Percentiles rank a stretch among this genome's conserved stretches.
These are phyloP conservation scores for Octomys mimax DNA, from an alignment of 2,797 vertebrate genomes.

Conservation along the genomic window DNA sequence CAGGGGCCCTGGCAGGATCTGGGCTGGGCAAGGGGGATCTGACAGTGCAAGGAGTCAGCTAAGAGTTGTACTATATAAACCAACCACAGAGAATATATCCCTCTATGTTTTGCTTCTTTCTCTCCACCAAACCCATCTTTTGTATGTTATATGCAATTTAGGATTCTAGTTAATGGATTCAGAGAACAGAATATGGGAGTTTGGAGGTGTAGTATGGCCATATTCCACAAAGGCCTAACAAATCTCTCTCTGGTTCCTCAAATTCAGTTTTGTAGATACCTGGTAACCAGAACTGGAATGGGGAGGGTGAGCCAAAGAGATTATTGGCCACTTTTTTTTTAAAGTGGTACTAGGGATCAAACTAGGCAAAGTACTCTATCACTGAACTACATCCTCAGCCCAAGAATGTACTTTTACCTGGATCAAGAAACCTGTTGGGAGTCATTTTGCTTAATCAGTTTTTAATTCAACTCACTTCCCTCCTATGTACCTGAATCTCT, in stretches of 20 bases:
- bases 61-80: not conserved
- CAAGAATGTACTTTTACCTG: not conserved
- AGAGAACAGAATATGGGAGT: not conserved
- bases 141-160: not conserved
- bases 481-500: conserved; percentile 90
- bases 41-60: not conserved
- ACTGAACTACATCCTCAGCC: not conserved
- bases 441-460: not conserved
- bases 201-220: not conserved
- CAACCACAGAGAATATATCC: not conserved
- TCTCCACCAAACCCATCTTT: conserved; percentile 23
- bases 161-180: conserved; percentile 11
- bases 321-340: not conserved
- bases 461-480: not conserved
- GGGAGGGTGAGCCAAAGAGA: not conserved
- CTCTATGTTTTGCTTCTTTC: conserved; percentile 31
- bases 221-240: not conserved
- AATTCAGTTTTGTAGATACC: not conserved
- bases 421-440: not conserved
- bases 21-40: not conserved
- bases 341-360: not conserved
- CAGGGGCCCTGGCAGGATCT: not conserved
- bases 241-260: not conserved
- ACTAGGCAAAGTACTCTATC: not conserved
- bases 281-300: not conserved